These are phyloP conservation scores for Drosophila pseudoananassae DNA, from an alignment of 1,140 invertebrate genomes.

Conservation along the genomic window DNA sequence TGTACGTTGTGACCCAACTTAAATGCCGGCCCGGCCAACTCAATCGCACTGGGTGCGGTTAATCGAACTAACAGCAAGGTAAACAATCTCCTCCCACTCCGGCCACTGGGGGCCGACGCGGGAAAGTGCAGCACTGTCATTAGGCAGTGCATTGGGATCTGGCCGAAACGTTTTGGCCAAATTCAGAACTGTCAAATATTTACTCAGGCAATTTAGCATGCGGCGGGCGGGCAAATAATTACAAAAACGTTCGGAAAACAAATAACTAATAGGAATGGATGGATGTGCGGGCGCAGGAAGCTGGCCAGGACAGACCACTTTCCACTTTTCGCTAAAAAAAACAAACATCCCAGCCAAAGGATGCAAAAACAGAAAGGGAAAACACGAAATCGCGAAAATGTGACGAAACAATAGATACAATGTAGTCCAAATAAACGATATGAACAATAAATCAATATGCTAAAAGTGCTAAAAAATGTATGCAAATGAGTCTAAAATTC, in stretches of 20 bases:
- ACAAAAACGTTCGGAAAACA: constrained; percentile 80
- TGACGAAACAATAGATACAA: constrained; percentile 60
- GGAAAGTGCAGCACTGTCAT: constrained; percentile 21
- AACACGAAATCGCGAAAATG: constrained; percentile 24
- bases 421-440: constrained; percentile 48
- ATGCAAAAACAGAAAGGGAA: constrained; percentile 52
- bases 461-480: background rate
- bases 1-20: background rate
- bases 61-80: constrained; percentile 69
- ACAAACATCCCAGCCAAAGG: constrained; percentile 43
- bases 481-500: background rate
- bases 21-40: background rate
- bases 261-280: constrained; percentile 78
- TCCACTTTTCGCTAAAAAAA: constrained; percentile 39
- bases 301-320: constrained; percentile 3
- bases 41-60: constrained; percentile 51
- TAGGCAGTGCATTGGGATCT: constrained; percentile 38
- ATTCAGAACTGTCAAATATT: constrained; percentile 82
- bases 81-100: constrained; percentile 47
- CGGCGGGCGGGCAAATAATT: constrained; percentile 79
- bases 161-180: constrained; percentile 57
- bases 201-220: constrained; percentile 80
- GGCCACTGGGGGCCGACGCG: no score
- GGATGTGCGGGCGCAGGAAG: constrained; percentile 24
- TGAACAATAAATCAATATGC: constrained; percentile 26